Percentiles rank a stretch among this genome's conserved stretches.
phyloP scores from a whole-genome alignment of 2,113 vertebrate species.

The Oriolus oriolus region DNA sequence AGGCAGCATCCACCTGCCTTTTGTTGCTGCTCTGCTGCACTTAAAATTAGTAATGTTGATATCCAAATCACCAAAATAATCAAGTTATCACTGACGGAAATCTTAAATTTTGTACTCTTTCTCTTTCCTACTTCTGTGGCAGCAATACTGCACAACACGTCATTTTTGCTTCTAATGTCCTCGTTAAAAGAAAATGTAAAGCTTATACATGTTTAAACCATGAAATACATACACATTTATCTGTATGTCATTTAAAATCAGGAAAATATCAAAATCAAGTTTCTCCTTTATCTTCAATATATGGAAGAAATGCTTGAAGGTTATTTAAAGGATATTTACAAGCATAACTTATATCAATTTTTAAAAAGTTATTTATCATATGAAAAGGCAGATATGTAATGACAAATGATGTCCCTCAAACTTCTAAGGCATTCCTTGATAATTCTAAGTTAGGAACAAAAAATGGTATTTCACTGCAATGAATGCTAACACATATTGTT shows the following conservation, averaged over 20 bases:
- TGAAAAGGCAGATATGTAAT: background rate
- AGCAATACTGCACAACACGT: background rate
- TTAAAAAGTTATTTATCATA: constrained; percentile 27
- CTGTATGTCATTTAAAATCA: background rate
- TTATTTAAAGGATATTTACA: constrained; percentile 33
- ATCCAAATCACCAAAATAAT: background rate
- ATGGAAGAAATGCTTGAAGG: background rate
- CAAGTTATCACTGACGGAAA: background rate
- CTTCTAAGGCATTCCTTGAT: background rate
- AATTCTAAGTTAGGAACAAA: background rate
- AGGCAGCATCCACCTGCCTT: accelerated
- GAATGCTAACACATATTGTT: background rate
- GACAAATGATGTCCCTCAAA: background rate
- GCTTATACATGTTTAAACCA: background rate
- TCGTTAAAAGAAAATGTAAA: constrained; percentile 32
- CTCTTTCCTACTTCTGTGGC: background rate
- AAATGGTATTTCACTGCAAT: background rate
- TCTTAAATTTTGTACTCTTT: background rate
- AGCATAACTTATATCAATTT: constrained; percentile 5
- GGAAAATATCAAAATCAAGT: background rate
- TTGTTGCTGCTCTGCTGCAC: background rate
- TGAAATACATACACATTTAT: background rate
- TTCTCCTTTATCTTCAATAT: background rate
- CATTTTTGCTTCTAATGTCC: background rate
- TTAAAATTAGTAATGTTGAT: background rate